These are phyloP conservation scores for Rhimphoctona megacephalus DNA, from an alignment of 2,888 invertebrate species.

Conservation along the genomic window DNA sequence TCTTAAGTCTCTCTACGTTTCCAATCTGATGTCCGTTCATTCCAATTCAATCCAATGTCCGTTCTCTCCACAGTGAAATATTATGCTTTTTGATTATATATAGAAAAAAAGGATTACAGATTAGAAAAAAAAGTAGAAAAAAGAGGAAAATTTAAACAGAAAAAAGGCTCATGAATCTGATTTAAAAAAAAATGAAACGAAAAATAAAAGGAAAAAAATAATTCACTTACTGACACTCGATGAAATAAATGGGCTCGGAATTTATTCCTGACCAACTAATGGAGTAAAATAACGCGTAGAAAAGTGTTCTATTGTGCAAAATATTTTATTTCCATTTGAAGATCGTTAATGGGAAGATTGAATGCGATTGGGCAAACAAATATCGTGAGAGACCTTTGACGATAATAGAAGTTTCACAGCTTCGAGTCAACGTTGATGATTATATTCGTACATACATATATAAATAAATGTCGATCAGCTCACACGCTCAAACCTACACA, in stretches of 20 bases:
- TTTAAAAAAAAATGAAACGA: no score
- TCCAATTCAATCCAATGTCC: not conserved
- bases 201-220: not conserved
- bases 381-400: conserved; percentile 45
- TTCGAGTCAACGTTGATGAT: not conserved
- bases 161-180: no score
- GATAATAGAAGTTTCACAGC: conserved; percentile 36
- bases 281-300: not conserved
- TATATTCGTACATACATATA: not conserved
- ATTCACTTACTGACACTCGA: not conserved
- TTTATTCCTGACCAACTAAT: not conserved
- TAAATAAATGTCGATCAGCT: conserved; percentile 38
- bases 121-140: not conserved
- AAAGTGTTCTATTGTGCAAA: conserved; percentile 8
- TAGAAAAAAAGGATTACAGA: not conserved
- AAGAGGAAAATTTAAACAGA: no score
- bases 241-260: not conserved
- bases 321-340: conserved; percentile 35
- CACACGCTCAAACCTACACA: conserved; percentile 28
- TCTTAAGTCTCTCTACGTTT: not conserved
- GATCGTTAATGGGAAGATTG: conserved; percentile 26
- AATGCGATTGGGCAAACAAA: conserved; percentile 18
- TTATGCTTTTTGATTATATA: not conserved
- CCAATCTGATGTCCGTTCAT: no score
- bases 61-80: not conserved